Conservation (phyloP, 2,888 invertebrate species). For the Girardia tigrina region DNA sequence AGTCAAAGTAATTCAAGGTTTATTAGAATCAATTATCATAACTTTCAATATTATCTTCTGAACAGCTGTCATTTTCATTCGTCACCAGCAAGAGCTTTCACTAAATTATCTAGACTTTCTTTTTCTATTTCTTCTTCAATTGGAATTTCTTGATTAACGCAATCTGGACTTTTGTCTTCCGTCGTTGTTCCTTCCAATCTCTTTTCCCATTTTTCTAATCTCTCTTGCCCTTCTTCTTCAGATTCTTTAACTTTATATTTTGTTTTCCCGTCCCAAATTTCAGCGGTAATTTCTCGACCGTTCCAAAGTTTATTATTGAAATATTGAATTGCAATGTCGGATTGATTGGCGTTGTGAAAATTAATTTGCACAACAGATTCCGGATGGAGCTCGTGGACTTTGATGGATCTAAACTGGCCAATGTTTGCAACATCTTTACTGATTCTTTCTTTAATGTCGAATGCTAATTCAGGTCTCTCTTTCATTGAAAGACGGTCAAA, state of each 20-base stretch:
- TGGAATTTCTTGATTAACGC: neutral
- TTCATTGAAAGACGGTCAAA: conserved; percentile 78
- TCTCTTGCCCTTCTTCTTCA: conserved; percentile 60
- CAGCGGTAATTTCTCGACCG: conserved; percentile 67
- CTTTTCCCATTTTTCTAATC: conserved; percentile 27
- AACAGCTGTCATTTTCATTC: too few species aligned
- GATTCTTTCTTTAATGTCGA: conserved; percentile 79
- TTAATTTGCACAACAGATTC: conserved; percentile 83
- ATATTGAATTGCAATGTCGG: conserved; percentile 71
- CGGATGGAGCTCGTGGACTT: conserved; percentile 68
- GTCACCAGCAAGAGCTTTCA: neutral
- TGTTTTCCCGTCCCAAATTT: conserved; percentile 84
- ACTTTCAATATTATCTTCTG: too few species aligned
- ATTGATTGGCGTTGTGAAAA: conserved; percentile 75
- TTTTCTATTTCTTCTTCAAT: neutral
- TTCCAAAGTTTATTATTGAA: conserved; percentile 68
- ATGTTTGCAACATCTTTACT: conserved; percentile 74
- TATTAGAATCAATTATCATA: too few species aligned
- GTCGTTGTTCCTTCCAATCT: neutral
- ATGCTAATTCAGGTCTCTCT: conserved; percentile 61
- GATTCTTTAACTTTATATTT: conserved; percentile 80
- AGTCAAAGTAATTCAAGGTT: too few species aligned
- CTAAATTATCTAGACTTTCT: neutral
- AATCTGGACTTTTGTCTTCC: neutral
- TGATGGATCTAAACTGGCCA: conserved; percentile 77